Evolutionary conservation across 2,888 invertebrate species (phyloP), one percentile per base, ranked within the genome.

Genomic region (Lapara coniferarum): DNA sequence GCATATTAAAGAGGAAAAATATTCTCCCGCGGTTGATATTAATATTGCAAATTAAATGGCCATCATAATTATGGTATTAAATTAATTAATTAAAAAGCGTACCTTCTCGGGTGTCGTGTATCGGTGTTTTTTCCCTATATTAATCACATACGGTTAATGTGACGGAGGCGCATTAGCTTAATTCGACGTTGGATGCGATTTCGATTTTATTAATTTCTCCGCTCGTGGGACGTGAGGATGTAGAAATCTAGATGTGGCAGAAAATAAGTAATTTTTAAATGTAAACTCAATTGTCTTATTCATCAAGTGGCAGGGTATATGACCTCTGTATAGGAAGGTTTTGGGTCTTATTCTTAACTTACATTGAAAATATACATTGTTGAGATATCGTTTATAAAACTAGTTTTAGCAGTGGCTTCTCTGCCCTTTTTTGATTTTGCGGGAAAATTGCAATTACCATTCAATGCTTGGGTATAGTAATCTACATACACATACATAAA

Each of bases 171-270:
- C 89, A 91, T 91, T 91, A 91, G 89, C 89, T 90, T 90, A 88
- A 90, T 90, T 87, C 85, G 89, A 86, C 84, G 77, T 73, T 79
- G 74, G 84, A 81, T 81, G 80, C 81, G 81, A 82, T 80, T 87
- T 88, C 88, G 85, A 86, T 90, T 89, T 89, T 88, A 89, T 89
- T 88, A 88, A 87, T 88, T 87, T 88, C 86, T 84, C 82, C 79
- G 77, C 73, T 83, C 81, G 73, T 77, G 80, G 75, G 70, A 71
- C 73, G 57, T 77, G 51, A 14, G 14, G 73, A 79, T 63, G 14
- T 73, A 68, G 72, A 14, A 4, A 12, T 8, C 78, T 79, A 59
- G 83, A 81, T 71, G 70, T 44, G 75, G 8, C 2, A 25, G 25
- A 25, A 25, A 25, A 25, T 25, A 2, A 25, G 1, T n/a, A n/a